A percentile compares a stretch with the other conserved stretches of the same genome.
Conservation (phyloP, 2,888 invertebrate species). For the Alcis repandata region DNA sequence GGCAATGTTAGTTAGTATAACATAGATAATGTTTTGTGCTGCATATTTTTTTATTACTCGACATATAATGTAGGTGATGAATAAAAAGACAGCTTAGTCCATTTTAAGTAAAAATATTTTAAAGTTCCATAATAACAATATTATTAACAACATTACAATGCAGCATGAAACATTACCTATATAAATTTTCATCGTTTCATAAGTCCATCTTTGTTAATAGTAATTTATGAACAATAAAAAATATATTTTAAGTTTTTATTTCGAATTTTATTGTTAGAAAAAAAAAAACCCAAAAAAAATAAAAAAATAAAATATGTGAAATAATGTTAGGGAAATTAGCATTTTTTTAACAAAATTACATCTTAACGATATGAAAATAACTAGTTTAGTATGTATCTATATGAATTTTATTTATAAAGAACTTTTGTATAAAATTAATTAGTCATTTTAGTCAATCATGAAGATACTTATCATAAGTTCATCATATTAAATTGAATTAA, state of each 20-base stretch:
- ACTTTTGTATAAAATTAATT: no score
- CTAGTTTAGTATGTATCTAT: no score
- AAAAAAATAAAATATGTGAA: neutral
- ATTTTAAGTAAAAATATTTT: constrained; percentile 1
- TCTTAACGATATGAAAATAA: no score
- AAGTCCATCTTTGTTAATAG: constrained; percentile 72
- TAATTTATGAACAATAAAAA: constrained; percentile 83
- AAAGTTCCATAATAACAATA: neutral
- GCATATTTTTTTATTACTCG: constrained; percentile 1
- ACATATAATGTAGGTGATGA: neutral
- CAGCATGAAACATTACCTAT: constrained; percentile 61
- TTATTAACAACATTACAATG: constrained; percentile 19
- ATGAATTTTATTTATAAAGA: no score
- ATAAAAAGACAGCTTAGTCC: neutral
- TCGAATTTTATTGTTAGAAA: constrained; percentile 33
- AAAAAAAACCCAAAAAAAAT: neutral
- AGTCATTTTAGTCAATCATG: no score
- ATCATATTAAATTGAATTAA: no score
- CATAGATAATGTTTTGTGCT: constrained; percentile 19
- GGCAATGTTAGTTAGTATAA: constrained; percentile 48
- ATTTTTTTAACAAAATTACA: no score
- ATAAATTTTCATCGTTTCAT: constrained; percentile 54
- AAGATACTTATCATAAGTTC: no score
- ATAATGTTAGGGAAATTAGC: no score
- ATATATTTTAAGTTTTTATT: constrained; percentile 55